phyloP scores from a whole-genome alignment of 2,888 invertebrate genomes.

The Hirtodrosophila cameraria region DNA sequence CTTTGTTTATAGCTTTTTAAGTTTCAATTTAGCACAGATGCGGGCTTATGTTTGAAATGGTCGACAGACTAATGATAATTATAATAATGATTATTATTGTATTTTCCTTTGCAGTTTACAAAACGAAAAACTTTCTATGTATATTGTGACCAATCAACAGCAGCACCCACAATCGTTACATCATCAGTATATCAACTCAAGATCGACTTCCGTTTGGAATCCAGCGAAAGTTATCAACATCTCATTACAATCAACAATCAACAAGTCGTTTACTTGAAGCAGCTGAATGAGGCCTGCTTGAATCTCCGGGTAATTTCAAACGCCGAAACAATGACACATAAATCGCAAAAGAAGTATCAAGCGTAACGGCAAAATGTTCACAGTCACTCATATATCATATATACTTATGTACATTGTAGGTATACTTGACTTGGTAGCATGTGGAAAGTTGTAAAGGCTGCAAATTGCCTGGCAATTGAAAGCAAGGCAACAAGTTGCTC shows the following conservation, averaged over 20 bases:
- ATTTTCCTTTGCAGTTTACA: constrained; percentile 12
- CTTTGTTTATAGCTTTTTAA: constrained; percentile 50
- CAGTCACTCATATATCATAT: constrained; percentile 39
- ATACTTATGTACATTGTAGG: constrained; percentile 19
- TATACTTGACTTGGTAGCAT: constrained; percentile 24
- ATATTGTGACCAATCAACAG: constrained; percentile 36
- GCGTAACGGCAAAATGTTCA: constrained; percentile 61
- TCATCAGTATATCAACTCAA: constrained; percentile 52
- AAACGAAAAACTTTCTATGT: constrained; percentile 63
- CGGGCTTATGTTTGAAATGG: constrained; percentile 22
- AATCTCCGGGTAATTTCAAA: constrained; percentile 61
- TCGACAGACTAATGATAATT: constrained; percentile 33
- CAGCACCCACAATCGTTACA: constrained; percentile 66
- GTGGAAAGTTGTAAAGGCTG: constrained; percentile 50
- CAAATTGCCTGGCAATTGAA: constrained; percentile 64
- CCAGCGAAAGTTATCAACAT: constrained; percentile 70
- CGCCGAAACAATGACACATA: constrained; percentile 72
- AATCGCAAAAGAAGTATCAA: constrained; percentile 58
- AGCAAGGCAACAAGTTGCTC: constrained; percentile 66
- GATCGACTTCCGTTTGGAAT: constrained; percentile 49
- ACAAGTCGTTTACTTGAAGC: constrained; percentile 39
- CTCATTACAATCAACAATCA: constrained; percentile 55
- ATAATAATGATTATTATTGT: constrained; percentile 43
- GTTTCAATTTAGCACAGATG: constrained; percentile 61
- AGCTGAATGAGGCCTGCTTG: too few species aligned